Base-by-base conservation (phyloP, 2,113 vertebrate genomes). In the Bucco capensis region DNA sequence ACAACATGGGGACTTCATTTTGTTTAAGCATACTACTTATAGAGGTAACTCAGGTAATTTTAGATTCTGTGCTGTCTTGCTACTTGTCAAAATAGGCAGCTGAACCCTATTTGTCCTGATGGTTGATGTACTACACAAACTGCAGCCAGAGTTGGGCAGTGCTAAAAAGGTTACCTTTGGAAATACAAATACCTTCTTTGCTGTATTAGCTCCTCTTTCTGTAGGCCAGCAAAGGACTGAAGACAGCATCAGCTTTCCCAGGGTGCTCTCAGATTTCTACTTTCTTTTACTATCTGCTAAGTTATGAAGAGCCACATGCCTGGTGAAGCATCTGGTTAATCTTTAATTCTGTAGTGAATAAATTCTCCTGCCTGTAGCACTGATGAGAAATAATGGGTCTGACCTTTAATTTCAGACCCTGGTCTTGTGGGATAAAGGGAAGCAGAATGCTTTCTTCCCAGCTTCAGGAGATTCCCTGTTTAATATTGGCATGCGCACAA, bases 351-450 rank as follows among this genome's bases (percentile, higher is more conserved):
- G 69, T 65, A 83, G 89, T 81, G 91, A 92, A 92, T 92, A 94
- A 93, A 80, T 93, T 91, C 89, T 88, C 64, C 81, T 91, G 89
- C 89, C 91, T 95, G 93, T 83, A 88, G 82, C 85, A 69, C 69
- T 94, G 70, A 92, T 93, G 72, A 91, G 85, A 91, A 95, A 83
- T 95, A 95, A 96, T 95, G 92, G 87, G 40, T 75, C 82, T 96
- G 94, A 96, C 94, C 96, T 96, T 96, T 96, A 91, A 96, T 93
- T 96, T 94, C 85, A 94, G 72, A 89, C 49, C 79, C 58, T 44
- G 27, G 40, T 91, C 72, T 91, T 91, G 51, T 86, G 91, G 88
- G 89, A 88, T 89, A 86, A 95, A 96, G 28, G 70, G 75, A 85
- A 92, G 31, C 71, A 78, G 85, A 90, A 90, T 79, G 35, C 50